phyloP scores from a whole-genome alignment of 2,888 invertebrate genomes.

The Oscheius sp. region DNA sequence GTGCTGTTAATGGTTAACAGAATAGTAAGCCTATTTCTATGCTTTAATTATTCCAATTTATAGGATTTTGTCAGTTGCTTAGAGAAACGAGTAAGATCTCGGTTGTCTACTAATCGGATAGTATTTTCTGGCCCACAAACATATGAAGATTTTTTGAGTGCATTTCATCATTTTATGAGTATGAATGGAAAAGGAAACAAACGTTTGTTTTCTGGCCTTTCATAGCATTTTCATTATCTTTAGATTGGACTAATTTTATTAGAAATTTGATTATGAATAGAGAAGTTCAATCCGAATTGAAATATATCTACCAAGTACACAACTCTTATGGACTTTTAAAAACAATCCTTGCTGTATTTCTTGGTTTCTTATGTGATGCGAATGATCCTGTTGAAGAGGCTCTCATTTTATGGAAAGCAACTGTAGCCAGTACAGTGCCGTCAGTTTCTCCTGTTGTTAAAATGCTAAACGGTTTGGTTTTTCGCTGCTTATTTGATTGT shows the following conservation, averaged over 20 bases:
- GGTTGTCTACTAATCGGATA: slow-evolving; percentile 23
- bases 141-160: slow-evolving; percentile 7
- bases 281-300: slow-evolving; percentile 12
- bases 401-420: background rate
- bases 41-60: background rate
- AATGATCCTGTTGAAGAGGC: slow-evolving; percentile 1
- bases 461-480: slow-evolving; percentile 4
- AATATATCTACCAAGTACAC: slow-evolving; percentile 10
- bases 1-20: slow-evolving; percentile 37
- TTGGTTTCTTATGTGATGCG: slow-evolving; percentile 1
- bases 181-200: background rate
- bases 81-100: slow-evolving; percentile 41
- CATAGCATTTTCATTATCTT: background rate
- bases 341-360: slow-evolving; percentile 16
- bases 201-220: background rate
- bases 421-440: slow-evolving; percentile 2
- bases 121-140: slow-evolving; percentile 8
- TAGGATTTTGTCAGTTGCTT: slow-evolving; percentile 35
- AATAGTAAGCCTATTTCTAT: slow-evolving; percentile 22
- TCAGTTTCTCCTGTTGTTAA: background rate
- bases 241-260: background rate
- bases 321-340: slow-evolving; percentile 14
- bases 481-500: background rate
- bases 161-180: background rate
- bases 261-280: background rate